Percentiles rank a stretch among this genome's conserved stretches.
Evolutionary conservation across 2,113 vertebrate genomes (phyloP).

Genomic region (Ciconia stormi): DNA sequence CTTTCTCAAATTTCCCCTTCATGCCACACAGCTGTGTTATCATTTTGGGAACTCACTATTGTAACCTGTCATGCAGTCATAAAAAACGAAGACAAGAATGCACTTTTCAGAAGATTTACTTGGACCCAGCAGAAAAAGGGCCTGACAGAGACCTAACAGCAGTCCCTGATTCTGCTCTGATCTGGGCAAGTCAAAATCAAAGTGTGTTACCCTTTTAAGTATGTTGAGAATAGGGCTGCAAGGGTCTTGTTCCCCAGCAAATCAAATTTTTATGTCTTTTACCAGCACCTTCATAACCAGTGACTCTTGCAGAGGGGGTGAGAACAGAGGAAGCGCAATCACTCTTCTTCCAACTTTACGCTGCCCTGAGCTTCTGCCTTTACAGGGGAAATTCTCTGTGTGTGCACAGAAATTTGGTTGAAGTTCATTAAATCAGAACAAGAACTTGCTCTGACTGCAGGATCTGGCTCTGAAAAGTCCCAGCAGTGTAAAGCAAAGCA

Average conservation of each 20-base stretch:
- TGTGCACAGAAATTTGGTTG: not conserved
- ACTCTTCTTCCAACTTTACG: not conserved
- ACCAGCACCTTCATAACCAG: not conserved
- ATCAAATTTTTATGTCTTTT: not conserved
- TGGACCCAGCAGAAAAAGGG: not conserved
- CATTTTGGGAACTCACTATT: not conserved
- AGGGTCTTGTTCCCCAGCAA: not conserved
- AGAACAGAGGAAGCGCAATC: not conserved
- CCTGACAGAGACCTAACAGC: not conserved
- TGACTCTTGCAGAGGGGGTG: not conserved
- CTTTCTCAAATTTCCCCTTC: not conserved
- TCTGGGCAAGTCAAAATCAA: not conserved
- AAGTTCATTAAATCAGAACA: not conserved
- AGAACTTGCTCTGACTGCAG: not conserved
- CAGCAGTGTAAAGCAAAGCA: not conserved
- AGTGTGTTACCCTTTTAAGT: not conserved
- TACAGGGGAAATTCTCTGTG: not conserved
- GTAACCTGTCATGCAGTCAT: not conserved
- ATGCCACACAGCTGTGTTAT: not conserved
- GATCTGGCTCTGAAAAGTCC: not conserved
- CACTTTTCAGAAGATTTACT: not conserved
- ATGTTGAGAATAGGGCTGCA: not conserved
- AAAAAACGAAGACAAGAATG: not conserved
- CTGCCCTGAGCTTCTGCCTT: not conserved
- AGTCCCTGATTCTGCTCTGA: not conserved